These are phyloP conservation scores for Alauda arvensis DNA, from an alignment of 2,797 vertebrate species.

Conservation along the genomic window DNA sequence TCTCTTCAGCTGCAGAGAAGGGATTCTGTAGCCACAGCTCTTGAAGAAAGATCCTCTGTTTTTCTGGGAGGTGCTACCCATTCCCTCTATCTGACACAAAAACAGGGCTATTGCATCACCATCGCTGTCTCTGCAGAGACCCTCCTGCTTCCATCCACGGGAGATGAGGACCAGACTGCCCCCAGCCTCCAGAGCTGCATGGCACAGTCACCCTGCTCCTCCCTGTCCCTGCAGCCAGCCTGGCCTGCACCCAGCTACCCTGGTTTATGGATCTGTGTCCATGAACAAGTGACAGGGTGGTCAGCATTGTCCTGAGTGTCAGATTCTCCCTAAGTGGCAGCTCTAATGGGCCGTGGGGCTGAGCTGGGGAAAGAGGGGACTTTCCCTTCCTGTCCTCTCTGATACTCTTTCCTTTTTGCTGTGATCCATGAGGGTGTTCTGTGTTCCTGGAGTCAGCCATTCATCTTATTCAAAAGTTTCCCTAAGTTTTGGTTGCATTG, in stretches of 20 bases:
- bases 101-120: fast-evolving
- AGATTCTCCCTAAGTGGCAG: background rate
- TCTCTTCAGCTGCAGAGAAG: fast-evolving
- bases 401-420: background rate
- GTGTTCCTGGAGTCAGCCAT: background rate
- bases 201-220: fast-evolving
- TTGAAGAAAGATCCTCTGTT: background rate
- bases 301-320: background rate
- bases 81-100: background rate
- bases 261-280: background rate
- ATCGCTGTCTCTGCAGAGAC: fast-evolving
- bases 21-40: background rate
- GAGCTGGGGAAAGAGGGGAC: background rate
- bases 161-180: background rate
- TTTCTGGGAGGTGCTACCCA: background rate
- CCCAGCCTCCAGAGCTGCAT: fast-evolving
- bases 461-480: background rate
- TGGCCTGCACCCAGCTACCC: fast-evolving
- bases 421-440: background rate
- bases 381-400: background rate
- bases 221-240: background rate
- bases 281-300: background rate
- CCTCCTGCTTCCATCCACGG: background rate
- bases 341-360: fast-evolving
- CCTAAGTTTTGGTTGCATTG: background rate